Percentiles rank a stretch among this genome's conserved stretches.
Conservation (phyloP, 2,888 invertebrate species). For the Aquatica leii region DNA sequence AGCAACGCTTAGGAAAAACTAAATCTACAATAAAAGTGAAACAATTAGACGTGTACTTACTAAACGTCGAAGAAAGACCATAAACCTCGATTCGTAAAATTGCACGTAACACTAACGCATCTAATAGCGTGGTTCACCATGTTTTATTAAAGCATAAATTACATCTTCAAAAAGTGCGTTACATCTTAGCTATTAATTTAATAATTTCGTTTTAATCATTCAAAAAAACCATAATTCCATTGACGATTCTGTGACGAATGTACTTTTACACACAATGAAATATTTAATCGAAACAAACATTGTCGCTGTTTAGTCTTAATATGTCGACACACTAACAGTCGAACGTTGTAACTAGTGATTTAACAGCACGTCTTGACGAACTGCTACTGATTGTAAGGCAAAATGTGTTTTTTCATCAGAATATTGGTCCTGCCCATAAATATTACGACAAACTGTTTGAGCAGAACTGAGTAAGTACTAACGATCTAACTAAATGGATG, state of each 20-base stretch:
- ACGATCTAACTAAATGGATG: no score
- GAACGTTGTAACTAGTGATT: conserved; percentile 9
- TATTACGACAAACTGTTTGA: no score
- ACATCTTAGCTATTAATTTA: background rate
- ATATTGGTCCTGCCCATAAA: no score
- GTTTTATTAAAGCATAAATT: conserved; percentile 11
- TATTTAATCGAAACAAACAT: conserved; percentile 7
- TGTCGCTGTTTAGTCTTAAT: conserved; percentile 12
- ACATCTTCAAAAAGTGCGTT: conserved; percentile 11
- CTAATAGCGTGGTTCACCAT: background rate
- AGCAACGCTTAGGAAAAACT: no score
- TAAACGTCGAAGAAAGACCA: conserved; percentile 10
- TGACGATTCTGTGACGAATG: background rate
- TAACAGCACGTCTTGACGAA: conserved; percentile 12
- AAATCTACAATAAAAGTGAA: no score
- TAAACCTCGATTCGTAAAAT: conserved; percentile 6
- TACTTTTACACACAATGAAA: background rate
- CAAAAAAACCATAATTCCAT: conserved; percentile 2
- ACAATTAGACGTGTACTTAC: no score
- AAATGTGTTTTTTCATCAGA: conserved; percentile 7
- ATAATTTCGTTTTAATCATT: background rate
- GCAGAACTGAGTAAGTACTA: no score
- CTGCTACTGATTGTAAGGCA: conserved; percentile 10
- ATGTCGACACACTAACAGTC: background rate
- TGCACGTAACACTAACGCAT: conserved; percentile 6